Evolutionary conservation across 1,140 invertebrate genomes (phyloP).

Genomic region (Tetraneura akinire): DNA sequence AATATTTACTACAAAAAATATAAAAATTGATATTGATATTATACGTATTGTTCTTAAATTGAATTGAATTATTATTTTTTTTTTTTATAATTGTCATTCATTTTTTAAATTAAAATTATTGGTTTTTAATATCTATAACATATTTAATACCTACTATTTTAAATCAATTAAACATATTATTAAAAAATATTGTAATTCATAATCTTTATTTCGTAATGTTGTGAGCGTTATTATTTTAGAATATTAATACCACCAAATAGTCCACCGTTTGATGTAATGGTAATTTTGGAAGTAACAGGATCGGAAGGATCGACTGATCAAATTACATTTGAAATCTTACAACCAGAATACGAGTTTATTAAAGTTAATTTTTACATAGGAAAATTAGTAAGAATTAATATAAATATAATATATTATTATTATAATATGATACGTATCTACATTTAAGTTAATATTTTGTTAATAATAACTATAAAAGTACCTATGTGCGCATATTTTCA

Average conservation of each 20-base stretch:
- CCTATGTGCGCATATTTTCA: conserved; percentile 25
- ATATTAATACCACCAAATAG: conserved; percentile 36
- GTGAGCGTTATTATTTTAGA: conserved; percentile 26
- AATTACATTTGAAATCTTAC: conserved; percentile 51
- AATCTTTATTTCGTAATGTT: too few species aligned
- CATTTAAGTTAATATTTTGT: neutral
- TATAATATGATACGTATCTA: neutral
- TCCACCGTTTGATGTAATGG: conserved; percentile 41
- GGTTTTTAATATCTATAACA: too few species aligned
- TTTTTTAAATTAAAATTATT: too few species aligned
- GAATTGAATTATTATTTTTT: too few species aligned
- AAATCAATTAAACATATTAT: too few species aligned
- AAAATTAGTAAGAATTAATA: conserved; percentile 48
- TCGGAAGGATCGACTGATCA: conserved; percentile 50
- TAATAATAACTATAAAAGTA: neutral
- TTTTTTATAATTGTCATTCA: too few species aligned
- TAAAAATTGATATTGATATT: too few species aligned
- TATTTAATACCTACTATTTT: too few species aligned
- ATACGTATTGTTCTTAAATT: too few species aligned
- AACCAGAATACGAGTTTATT: conserved; percentile 35
- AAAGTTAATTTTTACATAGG: conserved; percentile 53
- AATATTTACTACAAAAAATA: too few species aligned
- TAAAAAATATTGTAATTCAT: too few species aligned
- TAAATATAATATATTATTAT: neutral
- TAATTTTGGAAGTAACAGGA: conserved; percentile 46